Conservation (phyloP, 2,888 invertebrate species). For the Cheilosia pagana region DNA sequence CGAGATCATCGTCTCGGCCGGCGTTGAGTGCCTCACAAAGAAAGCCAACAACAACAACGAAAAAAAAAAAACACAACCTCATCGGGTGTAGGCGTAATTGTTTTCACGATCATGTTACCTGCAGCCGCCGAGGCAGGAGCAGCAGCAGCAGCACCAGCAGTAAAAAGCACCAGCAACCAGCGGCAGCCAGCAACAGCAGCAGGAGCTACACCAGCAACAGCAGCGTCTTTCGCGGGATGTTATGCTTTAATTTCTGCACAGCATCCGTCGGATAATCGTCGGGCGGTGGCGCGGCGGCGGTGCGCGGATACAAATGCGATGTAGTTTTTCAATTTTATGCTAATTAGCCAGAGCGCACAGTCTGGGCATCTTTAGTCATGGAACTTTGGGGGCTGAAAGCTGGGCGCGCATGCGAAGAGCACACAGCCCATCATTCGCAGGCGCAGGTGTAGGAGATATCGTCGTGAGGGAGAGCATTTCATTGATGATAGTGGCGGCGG, state of each 20-base stretch:
- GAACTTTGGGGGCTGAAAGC: conserved; percentile 67
- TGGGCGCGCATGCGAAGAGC: conserved; percentile 40
- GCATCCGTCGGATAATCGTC: conserved; percentile 48
- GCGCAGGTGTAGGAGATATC: conserved; percentile 69
- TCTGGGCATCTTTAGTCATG: conserved; percentile 70
- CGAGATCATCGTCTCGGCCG: conserved; percentile 26
- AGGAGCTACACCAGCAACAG: conserved; percentile 45
- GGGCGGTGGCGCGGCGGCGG: conserved; percentile 20
- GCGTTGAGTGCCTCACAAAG: conserved; percentile 10
- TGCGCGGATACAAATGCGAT: conserved; percentile 76
- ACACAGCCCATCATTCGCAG: conserved; percentile 2
- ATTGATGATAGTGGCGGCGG: conserved; percentile 59
- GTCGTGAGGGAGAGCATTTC: conserved; percentile 63
- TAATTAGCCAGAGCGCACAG: conserved; percentile 78
- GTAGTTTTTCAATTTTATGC: conserved; percentile 82
- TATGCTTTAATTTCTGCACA: conserved; percentile 74
- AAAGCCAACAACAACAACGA: not conserved
- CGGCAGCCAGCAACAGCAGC: conserved; percentile 72
- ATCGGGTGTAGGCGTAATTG: conserved; percentile 83
- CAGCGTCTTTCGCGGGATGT: conserved; percentile 69
- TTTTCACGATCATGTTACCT: conserved; percentile 81
- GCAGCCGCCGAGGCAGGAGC: conserved; percentile 66
- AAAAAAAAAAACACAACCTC: conserved; percentile 12
- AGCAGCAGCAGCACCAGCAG: conserved; percentile 48
- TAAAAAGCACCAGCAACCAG: conserved; percentile 59